phyloP scores from a whole-genome alignment of 2,888 invertebrate genomes.

The Hirtodrosophila confusa region DNA sequence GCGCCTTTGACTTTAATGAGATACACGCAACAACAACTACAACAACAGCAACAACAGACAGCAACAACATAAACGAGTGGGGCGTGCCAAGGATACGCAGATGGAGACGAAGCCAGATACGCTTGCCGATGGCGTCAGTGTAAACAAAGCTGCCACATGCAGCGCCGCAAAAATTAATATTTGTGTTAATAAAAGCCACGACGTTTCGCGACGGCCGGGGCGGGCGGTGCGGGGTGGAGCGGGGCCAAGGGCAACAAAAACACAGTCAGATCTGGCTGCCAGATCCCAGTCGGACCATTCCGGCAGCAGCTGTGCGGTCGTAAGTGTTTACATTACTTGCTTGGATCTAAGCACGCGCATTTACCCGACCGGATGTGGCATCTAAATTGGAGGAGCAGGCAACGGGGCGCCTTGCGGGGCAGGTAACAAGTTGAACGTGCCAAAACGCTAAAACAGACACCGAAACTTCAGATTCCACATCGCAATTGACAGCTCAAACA shows the following conservation, averaged over 20 bases:
- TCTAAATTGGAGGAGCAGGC: slow-evolving; percentile 35
- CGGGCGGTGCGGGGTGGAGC: background rate
- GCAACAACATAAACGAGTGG: slow-evolving; percentile 37
- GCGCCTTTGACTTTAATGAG: slow-evolving; percentile 69
- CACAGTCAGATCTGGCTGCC: slow-evolving; percentile 20
- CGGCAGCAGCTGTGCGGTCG: slow-evolving; percentile 73
- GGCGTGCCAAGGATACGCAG: slow-evolving; percentile 22
- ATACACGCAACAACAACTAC: slow-evolving; percentile 65
- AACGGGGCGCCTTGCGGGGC: background rate
- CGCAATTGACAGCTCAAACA: slow-evolving; percentile 30
- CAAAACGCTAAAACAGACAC: slow-evolving; percentile 61
- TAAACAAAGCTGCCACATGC: slow-evolving; percentile 76
- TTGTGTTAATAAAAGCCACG: slow-evolving; percentile 75
- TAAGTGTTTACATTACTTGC: slow-evolving; percentile 76
- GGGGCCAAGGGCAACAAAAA: slow-evolving; percentile 12
- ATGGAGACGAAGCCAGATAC: slow-evolving; percentile 5
- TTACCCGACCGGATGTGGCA: slow-evolving; percentile 55
- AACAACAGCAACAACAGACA: slow-evolving; percentile 6
- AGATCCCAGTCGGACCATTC: slow-evolving; percentile 30
- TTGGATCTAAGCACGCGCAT: slow-evolving; percentile 70
- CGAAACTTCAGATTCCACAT: slow-evolving; percentile 29
- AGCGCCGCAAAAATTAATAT: slow-evolving; percentile 78
- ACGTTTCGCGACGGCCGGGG: background rate
- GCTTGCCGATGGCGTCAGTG: slow-evolving; percentile 64
- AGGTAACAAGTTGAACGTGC: slow-evolving; percentile 68